Evolutionary conservation across 64 coral and sea anemone genomes (phyloP), one percentile per base, ranked within the genome.

Genomic region (Acropora tenuis): DNA sequence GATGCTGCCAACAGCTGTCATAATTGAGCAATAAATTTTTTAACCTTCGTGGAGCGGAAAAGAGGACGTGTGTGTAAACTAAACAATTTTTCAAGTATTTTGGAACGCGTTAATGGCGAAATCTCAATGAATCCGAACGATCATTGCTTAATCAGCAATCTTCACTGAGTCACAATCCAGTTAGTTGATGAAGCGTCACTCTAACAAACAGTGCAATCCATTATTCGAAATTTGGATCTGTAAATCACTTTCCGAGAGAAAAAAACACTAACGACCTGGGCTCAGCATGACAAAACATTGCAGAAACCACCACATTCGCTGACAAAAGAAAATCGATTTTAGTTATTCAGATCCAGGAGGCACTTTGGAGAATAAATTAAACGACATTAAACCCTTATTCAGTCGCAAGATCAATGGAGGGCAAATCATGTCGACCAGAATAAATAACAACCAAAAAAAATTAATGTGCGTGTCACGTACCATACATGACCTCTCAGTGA

Each of bases 121-220:
- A 15, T 66, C 48, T 41, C 41, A 84, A 20, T 12, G 43, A 69
- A 43, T 85, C 82, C 57, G 72, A 48, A 7, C 86, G 15, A 88
- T 30, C 67, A 88, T 68, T 86, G 83, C 65, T 44, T 57, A 69
- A 42, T 86, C 47, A 68, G 83, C 17, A 46, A 86, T 68, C 52
- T 55, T 55, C 5, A 55, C 52, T 3, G 1, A 55, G 52, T 55
- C 52, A 55, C 52, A 5, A 55, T 55, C 52, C 52, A 55, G 30
- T 30, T 55, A 3, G 52, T 9, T 55, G 52, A 55, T 88, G 67
- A 1, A 4, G 20, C 20, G 15, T 74, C 72, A 71, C 59, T 13
- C 52, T 55, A 55, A 71, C 67, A 71, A 71, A 71, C 67, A 71
- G 13, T 71, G 67, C 67, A 71, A 71, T 71, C 67, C 67, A 71